These are phyloP conservation scores for Lycodopsis pacificus DNA, from an alignment of 2,797 vertebrate genomes.

Conservation along the genomic window DNA sequence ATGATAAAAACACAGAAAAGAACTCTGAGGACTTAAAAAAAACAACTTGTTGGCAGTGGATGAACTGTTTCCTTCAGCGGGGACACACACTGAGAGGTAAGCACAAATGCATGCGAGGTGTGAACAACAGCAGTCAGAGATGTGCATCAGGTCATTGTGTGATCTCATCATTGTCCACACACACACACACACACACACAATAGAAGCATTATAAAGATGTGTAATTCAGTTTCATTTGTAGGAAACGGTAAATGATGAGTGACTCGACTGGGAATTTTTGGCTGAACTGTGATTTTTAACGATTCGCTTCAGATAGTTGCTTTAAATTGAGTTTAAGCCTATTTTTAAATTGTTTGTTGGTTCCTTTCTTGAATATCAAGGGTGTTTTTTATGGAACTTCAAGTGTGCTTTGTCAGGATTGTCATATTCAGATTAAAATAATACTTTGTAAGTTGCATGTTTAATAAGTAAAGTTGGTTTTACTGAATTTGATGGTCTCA, in stretches of 20 bases:
- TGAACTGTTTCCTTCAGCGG: slow-evolving; percentile 24
- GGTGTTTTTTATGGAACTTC: background rate
- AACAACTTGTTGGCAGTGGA: slow-evolving; percentile 22
- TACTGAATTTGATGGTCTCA: background rate
- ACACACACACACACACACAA: background rate
- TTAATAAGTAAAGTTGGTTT: background rate
- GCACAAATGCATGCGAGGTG: background rate
- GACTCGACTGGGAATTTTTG: background rate
- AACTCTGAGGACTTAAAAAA: slow-evolving; percentile 17
- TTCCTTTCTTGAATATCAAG: background rate
- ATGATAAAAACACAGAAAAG: slow-evolving; percentile 6
- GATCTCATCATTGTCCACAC: background rate
- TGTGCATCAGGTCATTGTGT: background rate
- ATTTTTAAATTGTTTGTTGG: background rate
- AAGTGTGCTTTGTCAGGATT: background rate
- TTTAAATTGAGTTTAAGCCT: background rate
- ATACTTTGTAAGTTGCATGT: background rate
- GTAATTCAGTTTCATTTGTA: background rate
- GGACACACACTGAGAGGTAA: slow-evolving; percentile 58
- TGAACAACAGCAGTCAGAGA: slow-evolving; percentile 1
- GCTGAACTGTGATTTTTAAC: background rate
- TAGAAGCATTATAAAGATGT: background rate
- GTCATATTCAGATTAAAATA: background rate
- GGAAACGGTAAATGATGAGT: background rate
- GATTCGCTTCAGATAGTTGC: background rate